phyloP scores from a whole-genome alignment of 2,113 vertebrate species.

The Plotosus lineatus region DNA sequence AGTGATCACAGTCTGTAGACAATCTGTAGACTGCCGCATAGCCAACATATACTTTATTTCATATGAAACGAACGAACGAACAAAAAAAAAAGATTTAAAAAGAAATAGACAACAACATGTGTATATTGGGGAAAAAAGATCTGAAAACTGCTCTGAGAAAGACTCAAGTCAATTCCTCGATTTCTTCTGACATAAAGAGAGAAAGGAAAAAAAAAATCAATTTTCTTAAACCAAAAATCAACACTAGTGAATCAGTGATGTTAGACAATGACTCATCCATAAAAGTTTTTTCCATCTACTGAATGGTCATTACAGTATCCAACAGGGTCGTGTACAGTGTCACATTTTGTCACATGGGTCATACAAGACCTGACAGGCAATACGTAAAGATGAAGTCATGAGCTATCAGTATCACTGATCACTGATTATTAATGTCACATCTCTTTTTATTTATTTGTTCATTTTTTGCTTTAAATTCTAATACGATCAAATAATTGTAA shows the following conservation, averaged over 20 bases:
- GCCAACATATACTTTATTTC: slow-evolving; percentile 74
- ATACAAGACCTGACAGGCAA: background rate
- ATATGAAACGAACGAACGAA: slow-evolving; percentile 70
- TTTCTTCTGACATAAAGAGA: background rate
- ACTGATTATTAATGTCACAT: background rate
- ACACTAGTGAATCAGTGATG: background rate
- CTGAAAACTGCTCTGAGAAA: slow-evolving; percentile 59
- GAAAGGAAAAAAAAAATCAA: background rate
- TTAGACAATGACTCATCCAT: background rate
- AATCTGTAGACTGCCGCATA: slow-evolving; percentile 39
- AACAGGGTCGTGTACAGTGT: background rate
- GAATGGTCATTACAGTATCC: background rate
- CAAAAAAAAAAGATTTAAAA: slow-evolving; percentile 52
- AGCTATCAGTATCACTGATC: background rate
- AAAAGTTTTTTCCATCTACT: background rate
- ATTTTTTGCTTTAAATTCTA: background rate
- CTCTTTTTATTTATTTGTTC: too few species aligned
- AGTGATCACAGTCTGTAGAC: background rate
- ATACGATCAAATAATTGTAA: background rate
- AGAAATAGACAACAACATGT: slow-evolving; percentile 43
- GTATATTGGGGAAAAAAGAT: slow-evolving; percentile 2
- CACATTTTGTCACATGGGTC: background rate
- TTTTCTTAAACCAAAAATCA: background rate
- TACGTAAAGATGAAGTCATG: background rate
- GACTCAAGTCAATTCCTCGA: slow-evolving; percentile 42